Percentiles rank a stretch among this genome's conserved stretches.
Evolutionary conservation across 2,888 invertebrate genomes (phyloP).

Genomic region (Taenaris catops): DNA sequence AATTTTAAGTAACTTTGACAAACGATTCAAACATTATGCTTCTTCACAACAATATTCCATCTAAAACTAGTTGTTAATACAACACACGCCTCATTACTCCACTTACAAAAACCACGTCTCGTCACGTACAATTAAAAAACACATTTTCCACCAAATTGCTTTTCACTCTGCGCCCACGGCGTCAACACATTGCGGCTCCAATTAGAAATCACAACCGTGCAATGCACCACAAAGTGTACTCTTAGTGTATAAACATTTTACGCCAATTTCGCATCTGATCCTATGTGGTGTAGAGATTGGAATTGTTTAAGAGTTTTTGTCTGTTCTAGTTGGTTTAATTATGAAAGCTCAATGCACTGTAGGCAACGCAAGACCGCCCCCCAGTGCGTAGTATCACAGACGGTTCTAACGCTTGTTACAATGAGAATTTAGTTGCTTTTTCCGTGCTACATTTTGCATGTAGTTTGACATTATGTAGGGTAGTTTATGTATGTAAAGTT

Average conservation of each 20-base stretch:
- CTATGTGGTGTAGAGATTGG: constrained; percentile 4
- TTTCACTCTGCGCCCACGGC: constrained; percentile 24
- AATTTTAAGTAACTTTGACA: too few relatives aligned
- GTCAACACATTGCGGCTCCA: constrained; percentile 21
- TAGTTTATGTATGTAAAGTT: constrained; percentile 21
- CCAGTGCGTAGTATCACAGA: too few relatives aligned
- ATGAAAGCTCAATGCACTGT: constrained; percentile 12
- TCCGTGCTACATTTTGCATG: not conserved
- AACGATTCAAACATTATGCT: not conserved
- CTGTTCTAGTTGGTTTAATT: constrained; percentile 11
- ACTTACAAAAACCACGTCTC: constrained; percentile 19
- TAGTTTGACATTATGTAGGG: constrained; percentile 8
- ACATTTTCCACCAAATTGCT: constrained; percentile 27
- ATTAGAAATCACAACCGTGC: constrained; percentile 22
- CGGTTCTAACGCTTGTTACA: constrained; percentile 6
- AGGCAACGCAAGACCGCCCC: constrained; percentile 9
- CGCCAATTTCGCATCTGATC: constrained; percentile 4
- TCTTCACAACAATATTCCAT: constrained; percentile 2
- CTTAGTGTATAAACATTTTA: constrained; percentile 3
- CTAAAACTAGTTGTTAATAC: constrained; percentile 10
- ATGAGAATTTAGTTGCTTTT: constrained; percentile 6
- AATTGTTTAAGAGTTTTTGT: constrained; percentile 6
- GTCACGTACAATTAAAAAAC: constrained; percentile 28
- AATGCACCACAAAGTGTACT: constrained; percentile 1
- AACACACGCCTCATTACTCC: constrained; percentile 19